Evolutionary conservation across 37 sponge, comb jelly and placozoan species (phyloP), one percentile per base, ranked within the genome.

Genomic region (Aphrocallistes beatrix): DNA sequence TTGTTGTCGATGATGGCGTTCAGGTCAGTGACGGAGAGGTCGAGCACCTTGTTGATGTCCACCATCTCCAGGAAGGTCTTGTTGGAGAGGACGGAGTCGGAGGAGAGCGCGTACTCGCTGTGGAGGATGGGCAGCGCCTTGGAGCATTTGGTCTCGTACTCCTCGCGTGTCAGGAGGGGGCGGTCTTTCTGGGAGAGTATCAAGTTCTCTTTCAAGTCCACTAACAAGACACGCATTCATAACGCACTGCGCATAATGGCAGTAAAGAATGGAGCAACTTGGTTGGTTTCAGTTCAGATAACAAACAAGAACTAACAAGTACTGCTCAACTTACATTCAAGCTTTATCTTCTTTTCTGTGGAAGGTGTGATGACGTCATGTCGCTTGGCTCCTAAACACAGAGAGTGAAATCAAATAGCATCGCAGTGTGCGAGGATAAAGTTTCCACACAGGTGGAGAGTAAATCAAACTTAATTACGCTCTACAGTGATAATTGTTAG

Each of bases 281-380:
- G n/a, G n/a, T n/a, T n/a, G n/a, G n/a, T n/a, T n/a, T n/a, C n/a
- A n/a, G n/a, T n/a, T n/a, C n/a, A n/a, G n/a, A n/a, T n/a, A n/a
- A n/a, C n/a, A n/a, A n/a, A n/a, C n/a, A n/a, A n/a, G n/a, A n/a
- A n/a, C 10, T 42, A 42, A 42, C 13, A 42, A 42, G 45, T 42
- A 42, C 10, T 42, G 45, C 45, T 47, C 13, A 47, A 60, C 75
- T 60, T 60, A 60, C 75, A 21, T 32, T 60, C 75, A 3, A 60
- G 75, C n/a, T 60, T 60, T 1, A 60, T 60, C 75, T 60, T 60
- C n/a, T 60, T 60, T 30, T 60, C 75, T 25, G 75, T 60, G 75
- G 75, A 60, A 28, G 75, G 75, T 25, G 75, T 60, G 75, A 60
- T 60, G 25, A 60, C 75, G 34, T 21, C 75, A 60, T 60, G 25